Base-by-base conservation (phyloP, 2,113 vertebrate species). In the Ictalurus punctatus region DNA sequence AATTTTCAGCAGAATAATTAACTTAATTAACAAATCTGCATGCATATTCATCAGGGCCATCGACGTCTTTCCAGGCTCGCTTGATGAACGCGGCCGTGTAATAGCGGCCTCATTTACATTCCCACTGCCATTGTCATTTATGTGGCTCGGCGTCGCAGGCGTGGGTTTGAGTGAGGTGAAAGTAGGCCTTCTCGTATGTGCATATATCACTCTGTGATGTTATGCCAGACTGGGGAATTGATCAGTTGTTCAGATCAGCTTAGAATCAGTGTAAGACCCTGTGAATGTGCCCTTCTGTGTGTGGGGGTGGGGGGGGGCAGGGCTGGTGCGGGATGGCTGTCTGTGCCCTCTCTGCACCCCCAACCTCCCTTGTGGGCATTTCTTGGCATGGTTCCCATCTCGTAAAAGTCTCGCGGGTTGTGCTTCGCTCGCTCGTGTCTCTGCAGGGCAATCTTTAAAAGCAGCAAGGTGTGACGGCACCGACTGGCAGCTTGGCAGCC, bases 1-100 rank as follows among this genome's bases (percentile, higher is more conserved):
- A 96, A 99, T 99, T 99, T 99, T 99, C 98, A 97, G 97, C 97
- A 98, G 98, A 99, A 99, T 99, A 99, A 99, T 99, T 99, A 99
- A 99, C 97, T 99, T 99, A 99, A 99, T 99, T 99, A 99, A 99
- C 98, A 99, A 99, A 99, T 99, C 99, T 97, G 96, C 98, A 99
- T 99, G 98, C 98, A 99, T 99, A 99, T 99, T 99, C 98, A 99
- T 99, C 98, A 99, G 97, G 98, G 97, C 98, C 98, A 99, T 98
- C 98, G 97, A 98, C 98, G 98, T 99, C 98, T 99, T 98, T 98
- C 98, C 98, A 99, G 98, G 97, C 97, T 97, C 96, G 97, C 97
- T 98, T 99, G 98, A 99, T 99, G 98, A 99, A 97, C 97, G 97
- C 97, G 97, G 97, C 94, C 92, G 97, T 97, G 98, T 99, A 99